Evolutionary conservation across 2,113 vertebrate species (phyloP).

Genomic region (Etia nguti): DNA sequence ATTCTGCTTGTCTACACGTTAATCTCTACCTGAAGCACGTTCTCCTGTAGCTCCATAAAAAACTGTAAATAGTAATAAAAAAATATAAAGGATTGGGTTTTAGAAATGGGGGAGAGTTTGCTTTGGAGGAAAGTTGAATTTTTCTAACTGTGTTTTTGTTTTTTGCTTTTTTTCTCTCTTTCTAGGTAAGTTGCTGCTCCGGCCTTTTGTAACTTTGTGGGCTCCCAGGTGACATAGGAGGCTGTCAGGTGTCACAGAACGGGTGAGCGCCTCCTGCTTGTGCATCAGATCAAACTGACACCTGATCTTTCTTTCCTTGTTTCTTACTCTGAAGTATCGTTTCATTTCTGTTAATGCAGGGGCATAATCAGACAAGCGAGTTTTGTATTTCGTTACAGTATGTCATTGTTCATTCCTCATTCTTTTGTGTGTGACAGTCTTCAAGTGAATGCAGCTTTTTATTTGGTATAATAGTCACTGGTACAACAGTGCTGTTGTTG

Average conservation of each 20-base stretch:
- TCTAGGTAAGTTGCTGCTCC: slow-evolving; percentile 60
- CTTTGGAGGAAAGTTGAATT: rapidly evolving
- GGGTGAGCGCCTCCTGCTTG: background rate
- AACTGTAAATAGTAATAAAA: rapidly evolving
- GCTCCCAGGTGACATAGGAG: rapidly evolving
- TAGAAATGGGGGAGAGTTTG: background rate
- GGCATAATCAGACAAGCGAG: background rate
- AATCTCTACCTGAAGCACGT: background rate
- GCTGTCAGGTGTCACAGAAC: background rate
- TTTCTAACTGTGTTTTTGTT: background rate
- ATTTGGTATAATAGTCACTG: background rate
- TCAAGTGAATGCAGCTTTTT: background rate
- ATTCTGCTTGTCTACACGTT: background rate
- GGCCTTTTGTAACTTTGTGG: background rate
- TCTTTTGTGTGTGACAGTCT: background rate
- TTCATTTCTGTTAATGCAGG: rapidly evolving
- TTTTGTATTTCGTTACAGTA: background rate
- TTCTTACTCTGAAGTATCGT: background rate
- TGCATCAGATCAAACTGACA: background rate
- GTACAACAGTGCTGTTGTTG: background rate
- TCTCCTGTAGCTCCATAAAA: background rate
- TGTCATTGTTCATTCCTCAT: background rate
- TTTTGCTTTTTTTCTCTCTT: background rate
- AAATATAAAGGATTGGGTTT: background rate
- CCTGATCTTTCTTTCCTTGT: background rate